Evolutionary conservation across 2,797 vertebrate species (phyloP).

Genomic region (Gymnodraco acuticeps): DNA sequence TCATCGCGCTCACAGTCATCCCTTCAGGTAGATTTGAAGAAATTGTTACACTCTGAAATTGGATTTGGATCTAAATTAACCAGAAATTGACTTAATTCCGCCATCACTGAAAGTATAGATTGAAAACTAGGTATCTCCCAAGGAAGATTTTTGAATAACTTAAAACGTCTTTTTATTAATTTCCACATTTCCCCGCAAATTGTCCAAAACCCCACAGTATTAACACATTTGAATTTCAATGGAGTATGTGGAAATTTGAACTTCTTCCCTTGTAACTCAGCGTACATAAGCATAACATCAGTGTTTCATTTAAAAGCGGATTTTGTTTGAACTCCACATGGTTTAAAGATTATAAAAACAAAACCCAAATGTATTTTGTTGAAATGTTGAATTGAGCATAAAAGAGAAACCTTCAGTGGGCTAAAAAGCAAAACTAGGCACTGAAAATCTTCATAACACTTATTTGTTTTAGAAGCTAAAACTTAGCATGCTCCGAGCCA

Average conservation of each 20-base stretch:
- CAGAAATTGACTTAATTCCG: too few relatives aligned
- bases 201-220: background rate
- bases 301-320: background rate
- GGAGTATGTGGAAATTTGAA: constrained; percentile 10
- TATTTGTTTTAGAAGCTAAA: constrained; percentile 57
- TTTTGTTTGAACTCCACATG: constrained; percentile 8
- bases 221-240: constrained; percentile 7
- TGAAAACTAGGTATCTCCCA: background rate
- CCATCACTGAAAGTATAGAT: background rate
- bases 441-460: constrained; percentile 35
- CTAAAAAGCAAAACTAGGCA: constrained; percentile 28
- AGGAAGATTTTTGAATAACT: background rate
- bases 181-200: background rate
- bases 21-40: constrained; percentile 77
- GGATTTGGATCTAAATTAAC: background rate
- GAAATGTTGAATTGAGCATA: background rate
- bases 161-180: too few relatives aligned
- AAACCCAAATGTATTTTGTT: constrained; percentile 15
- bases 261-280: constrained; percentile 15
- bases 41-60: background rate
- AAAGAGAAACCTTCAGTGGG: constrained; percentile 12
- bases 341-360: constrained; percentile 25
- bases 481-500: constrained; percentile 46
- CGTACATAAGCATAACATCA: constrained; percentile 16
- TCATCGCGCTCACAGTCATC: constrained; percentile 96